phyloP scores from a whole-genome alignment of 2,888 invertebrate species.

The Pseudeuparius sepicola region DNA sequence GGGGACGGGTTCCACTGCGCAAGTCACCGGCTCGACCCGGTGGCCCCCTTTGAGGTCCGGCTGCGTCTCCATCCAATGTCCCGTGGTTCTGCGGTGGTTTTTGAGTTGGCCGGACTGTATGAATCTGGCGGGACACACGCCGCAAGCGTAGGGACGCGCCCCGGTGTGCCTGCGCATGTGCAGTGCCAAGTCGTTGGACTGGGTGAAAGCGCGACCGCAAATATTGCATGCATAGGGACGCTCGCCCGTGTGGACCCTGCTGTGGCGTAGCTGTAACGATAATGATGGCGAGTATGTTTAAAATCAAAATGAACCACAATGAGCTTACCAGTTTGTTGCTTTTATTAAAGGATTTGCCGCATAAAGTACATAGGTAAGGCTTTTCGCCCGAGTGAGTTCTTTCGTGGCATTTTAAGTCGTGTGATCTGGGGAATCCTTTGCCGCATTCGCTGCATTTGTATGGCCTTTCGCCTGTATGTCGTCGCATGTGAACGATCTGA shows the following conservation, averaged over 20 bases:
- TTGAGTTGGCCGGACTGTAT: slow-evolving; percentile 54
- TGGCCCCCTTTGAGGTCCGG: slow-evolving; percentile 39
- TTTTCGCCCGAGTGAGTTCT: slow-evolving; percentile 40
- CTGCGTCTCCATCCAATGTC: slow-evolving; percentile 44
- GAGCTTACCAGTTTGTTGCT: slow-evolving; percentile 40
- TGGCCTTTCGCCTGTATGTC: slow-evolving; percentile 39
- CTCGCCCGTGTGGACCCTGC: slow-evolving; percentile 40
- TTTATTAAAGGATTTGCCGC: slow-evolving; percentile 41
- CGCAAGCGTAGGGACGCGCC: slow-evolving; percentile 55
- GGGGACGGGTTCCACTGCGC: slow-evolving; percentile 35
- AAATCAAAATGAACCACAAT: not conserved
- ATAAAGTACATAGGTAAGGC: slow-evolving; percentile 39
- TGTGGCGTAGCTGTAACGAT: slow-evolving; percentile 35
- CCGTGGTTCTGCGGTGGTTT: slow-evolving; percentile 51
- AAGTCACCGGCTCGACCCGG: slow-evolving; percentile 38
- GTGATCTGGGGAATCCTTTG: slow-evolving; percentile 40
- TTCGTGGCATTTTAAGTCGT: slow-evolving; percentile 41
- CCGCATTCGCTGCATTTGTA: slow-evolving; percentile 39
- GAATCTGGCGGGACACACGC: slow-evolving; percentile 56
- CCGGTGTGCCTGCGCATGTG: slow-evolving; percentile 63
- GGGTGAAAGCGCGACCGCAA: slow-evolving; percentile 48
- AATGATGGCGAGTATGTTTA: not conserved
- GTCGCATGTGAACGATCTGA: slow-evolving; percentile 40
- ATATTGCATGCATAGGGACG: slow-evolving; percentile 39
- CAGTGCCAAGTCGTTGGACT: slow-evolving; percentile 60